Percentiles rank a stretch among this genome's conserved stretches.
phyloP scores from a whole-genome alignment of 2,888 invertebrate species.

The Nasonovia ribisnigri region DNA sequence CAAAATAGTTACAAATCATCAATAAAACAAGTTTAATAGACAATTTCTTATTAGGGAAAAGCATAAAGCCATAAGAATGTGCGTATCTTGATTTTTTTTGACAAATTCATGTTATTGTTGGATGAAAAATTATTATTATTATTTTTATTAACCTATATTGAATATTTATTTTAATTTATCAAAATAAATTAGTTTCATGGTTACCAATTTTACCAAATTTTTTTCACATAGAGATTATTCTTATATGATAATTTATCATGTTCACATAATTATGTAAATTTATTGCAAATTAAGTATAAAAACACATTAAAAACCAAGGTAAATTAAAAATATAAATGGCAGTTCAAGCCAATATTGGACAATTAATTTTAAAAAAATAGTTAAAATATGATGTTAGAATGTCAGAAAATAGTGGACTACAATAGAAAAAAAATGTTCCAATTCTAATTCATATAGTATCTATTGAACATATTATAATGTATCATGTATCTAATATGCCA shows the following conservation, averaged over 20 bases:
- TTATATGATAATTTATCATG: no score
- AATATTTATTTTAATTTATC: not conserved
- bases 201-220: not conserved
- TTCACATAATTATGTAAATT: not conserved
- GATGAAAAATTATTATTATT: not conserved
- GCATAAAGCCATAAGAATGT: not conserved
- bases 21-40: not conserved
- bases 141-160: not conserved
- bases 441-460: not conserved
- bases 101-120: not conserved
- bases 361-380: not conserved
- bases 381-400: no score
- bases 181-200: not conserved
- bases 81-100: not conserved
- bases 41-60: not conserved
- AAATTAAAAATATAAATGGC: not conserved
- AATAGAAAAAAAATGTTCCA: not conserved
- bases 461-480: not conserved
- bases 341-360: not conserved
- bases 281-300: not conserved
- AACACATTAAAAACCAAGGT: not conserved
- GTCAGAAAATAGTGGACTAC: no score
- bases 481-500: not conserved
- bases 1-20: not conserved
- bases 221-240: not conserved